Percentiles rank a stretch among this genome's conserved stretches.
phyloP scores from a whole-genome alignment of 2,113 vertebrate genomes.

The Dasyurus viverrinus region DNA sequence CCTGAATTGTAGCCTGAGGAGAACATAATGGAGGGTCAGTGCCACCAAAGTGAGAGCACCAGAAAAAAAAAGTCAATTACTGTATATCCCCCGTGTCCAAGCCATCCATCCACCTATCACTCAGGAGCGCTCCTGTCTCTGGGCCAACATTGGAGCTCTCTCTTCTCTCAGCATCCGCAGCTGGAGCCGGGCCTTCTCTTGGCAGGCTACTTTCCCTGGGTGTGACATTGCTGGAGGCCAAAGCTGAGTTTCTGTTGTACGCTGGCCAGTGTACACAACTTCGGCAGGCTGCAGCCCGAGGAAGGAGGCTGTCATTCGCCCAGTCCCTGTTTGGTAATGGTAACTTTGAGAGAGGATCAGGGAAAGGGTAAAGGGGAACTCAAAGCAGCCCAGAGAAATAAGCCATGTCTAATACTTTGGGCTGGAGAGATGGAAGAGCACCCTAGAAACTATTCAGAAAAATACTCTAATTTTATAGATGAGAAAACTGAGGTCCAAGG shows the following conservation, averaged over 20 bases:
- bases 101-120: slow-evolving; percentile 69
- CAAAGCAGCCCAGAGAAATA: not conserved
- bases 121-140: not conserved
- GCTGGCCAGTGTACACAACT: slow-evolving; percentile 78
- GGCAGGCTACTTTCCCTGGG: slow-evolving; percentile 79
- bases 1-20: not conserved
- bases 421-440: not conserved
- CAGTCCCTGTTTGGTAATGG: slow-evolving; percentile 58
- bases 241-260: slow-evolving; percentile 81
- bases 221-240: slow-evolving; percentile 78
- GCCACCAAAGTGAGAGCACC: slow-evolving; percentile 26
- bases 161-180: not conserved
- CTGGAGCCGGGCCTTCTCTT: slow-evolving; percentile 66
- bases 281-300: slow-evolving; percentile 67
- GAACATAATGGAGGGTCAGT: not conserved
- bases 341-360: slow-evolving; percentile 63
- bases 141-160: slow-evolving; percentile 17
- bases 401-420: not conserved
- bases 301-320: slow-evolving; percentile 66
- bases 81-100: slow-evolving; percentile 55
- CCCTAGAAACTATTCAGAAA: not conserved
- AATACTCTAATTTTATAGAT: not conserved
- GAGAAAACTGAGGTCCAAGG: not conserved
- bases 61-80: slow-evolving; percentile 58
- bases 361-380: not conserved